Percentiles rank a stretch among this genome's conserved stretches.
Conservation (phyloP, 2,888 invertebrate genomes). For the Agrilus cyanescens region DNA sequence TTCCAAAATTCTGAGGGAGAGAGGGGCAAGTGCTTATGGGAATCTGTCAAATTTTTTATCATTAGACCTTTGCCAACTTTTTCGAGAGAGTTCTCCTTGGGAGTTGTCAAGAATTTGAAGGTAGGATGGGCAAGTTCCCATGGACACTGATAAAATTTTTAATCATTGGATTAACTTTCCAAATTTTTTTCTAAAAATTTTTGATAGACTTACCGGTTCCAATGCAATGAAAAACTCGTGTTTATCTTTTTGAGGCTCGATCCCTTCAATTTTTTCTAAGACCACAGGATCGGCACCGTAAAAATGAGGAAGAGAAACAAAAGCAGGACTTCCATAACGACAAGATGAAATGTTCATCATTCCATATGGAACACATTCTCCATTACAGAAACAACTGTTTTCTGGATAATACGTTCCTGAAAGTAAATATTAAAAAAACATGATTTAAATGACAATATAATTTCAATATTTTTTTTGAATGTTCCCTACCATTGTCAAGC, state of each 20-base stretch:
- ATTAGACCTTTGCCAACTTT: too few relatives aligned
- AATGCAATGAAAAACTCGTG: conserved; percentile 62
- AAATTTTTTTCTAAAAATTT: too few relatives aligned
- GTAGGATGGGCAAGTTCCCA: too few relatives aligned
- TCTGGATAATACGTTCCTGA: conserved; percentile 42
- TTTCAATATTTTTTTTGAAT: background rate
- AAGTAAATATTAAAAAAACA: conserved; percentile 10
- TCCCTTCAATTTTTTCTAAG: conserved; percentile 48
- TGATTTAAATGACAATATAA: too few relatives aligned
- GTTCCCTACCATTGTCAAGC: conserved; percentile 52
- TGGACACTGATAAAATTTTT: too few relatives aligned
- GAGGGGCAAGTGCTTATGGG: too few relatives aligned
- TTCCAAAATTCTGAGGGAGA: too few relatives aligned
- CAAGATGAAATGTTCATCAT: conserved; percentile 62
- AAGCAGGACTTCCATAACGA: conserved; percentile 64
- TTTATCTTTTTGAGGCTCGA: conserved; percentile 49
- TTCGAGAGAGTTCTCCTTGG: too few relatives aligned
- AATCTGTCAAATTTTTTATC: too few relatives aligned
- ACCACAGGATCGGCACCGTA: conserved; percentile 56
- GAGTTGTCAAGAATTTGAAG: too few relatives aligned
- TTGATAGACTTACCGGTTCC: conserved; percentile 47
- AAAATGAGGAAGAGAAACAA: conserved; percentile 72
- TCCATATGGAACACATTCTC: conserved; percentile 55
- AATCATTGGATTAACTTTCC: too few relatives aligned
- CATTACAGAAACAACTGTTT: conserved; percentile 58